A percentile compares a stretch with the other conserved stretches of the same genome.
phyloP scores from a whole-genome alignment of 2,888 invertebrate genomes.

The Scelioninae gen. 2 region DNA sequence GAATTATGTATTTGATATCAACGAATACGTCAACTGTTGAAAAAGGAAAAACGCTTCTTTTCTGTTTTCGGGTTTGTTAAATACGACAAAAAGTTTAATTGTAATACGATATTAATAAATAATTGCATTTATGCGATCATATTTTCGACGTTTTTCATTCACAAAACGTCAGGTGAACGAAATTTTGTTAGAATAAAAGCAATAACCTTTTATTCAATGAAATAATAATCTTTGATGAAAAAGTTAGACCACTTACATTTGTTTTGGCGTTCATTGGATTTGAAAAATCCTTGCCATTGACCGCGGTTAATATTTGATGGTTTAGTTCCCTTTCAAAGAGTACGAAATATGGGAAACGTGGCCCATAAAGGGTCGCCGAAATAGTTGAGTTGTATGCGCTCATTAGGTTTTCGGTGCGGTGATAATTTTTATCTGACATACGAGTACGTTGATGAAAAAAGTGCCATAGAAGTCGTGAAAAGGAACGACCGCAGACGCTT shows the following conservation, averaged over 20 bases:
- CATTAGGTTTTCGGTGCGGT: conserved; percentile 19
- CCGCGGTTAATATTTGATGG: conserved; percentile 9
- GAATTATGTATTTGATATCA: too few relatives aligned
- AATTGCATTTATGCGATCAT: too few relatives aligned
- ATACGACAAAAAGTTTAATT: too few relatives aligned
- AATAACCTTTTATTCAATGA: too few relatives aligned
- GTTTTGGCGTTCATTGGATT: neutral
- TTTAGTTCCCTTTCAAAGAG: conserved; percentile 8
- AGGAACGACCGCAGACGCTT: neutral
- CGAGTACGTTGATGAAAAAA: conserved; percentile 25
- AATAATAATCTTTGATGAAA: too few relatives aligned
- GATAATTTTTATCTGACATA: conserved; percentile 26
- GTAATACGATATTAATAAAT: too few relatives aligned
- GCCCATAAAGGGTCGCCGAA: conserved; percentile 2
- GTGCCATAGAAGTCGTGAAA: conserved; percentile 25
- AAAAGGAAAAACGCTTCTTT: too few relatives aligned
- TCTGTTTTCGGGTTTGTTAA: too few relatives aligned
- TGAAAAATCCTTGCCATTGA: neutral
- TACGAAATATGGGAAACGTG: conserved; percentile 2
- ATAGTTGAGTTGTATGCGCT: conserved; percentile 25
- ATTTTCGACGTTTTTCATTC: too few relatives aligned
- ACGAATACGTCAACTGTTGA: too few relatives aligned
- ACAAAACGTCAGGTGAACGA: too few relatives aligned
- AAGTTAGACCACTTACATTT: neutral
- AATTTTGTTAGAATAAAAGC: too few relatives aligned